These are phyloP conservation scores for Arctia plantaginis DNA, from an alignment of 2,888 invertebrate species.

Conservation along the genomic window DNA sequence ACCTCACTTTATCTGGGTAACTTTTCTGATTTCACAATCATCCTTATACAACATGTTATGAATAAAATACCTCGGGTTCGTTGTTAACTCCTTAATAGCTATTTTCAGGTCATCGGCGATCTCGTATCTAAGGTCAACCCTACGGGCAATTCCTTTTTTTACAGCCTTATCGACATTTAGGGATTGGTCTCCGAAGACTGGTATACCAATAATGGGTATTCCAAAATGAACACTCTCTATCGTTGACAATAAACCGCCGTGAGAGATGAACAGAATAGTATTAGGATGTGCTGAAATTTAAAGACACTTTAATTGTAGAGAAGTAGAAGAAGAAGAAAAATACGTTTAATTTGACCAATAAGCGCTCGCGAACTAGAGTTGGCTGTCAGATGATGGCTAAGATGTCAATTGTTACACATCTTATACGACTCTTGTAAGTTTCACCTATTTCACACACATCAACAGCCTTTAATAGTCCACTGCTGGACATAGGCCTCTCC, in stretches of 20 bases:
- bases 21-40: not conserved
- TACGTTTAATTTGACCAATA: too few species aligned
- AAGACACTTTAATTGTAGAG: not conserved
- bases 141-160: slow-evolving; percentile 51
- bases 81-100: slow-evolving; percentile 48
- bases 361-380: too few species aligned
- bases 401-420: not conserved
- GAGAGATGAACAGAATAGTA: slow-evolving; percentile 18
- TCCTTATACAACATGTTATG: not conserved
- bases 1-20: not conserved
- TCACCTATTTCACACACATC: too few species aligned
- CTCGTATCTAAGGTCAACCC: slow-evolving; percentile 43
- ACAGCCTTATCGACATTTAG: slow-evolving; percentile 49
- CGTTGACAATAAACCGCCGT: slow-evolving; percentile 21
- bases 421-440: too few species aligned
- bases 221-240: slow-evolving; percentile 29
- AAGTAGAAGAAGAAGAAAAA: too few species aligned
- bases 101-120: slow-evolving; percentile 42
- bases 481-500: too few species aligned
- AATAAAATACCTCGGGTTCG: slow-evolving; percentile 30
- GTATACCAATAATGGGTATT: slow-evolving; percentile 59
- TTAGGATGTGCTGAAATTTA: slow-evolving; percentile 24
- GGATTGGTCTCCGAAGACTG: slow-evolving; percentile 57
- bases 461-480: too few species aligned
- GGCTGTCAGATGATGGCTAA: not conserved